Base-by-base conservation (phyloP, 53 echinoderm and acorn worm species). In the Apostichopus leukothele region DNA sequence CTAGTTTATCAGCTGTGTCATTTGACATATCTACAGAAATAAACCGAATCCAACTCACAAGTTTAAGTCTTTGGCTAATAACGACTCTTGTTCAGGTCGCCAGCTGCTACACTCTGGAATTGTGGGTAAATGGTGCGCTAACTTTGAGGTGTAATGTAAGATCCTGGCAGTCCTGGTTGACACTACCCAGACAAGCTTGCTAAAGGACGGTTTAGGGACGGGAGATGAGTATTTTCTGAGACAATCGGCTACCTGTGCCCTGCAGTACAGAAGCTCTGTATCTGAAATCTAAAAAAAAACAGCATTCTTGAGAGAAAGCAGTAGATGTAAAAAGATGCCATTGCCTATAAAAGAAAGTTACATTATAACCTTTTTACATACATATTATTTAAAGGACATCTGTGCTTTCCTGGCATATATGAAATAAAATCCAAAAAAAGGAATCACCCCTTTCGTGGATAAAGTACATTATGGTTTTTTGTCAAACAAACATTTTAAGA, bases 121-220 rank as follows among this genome's bases (percentile, higher is more conserved):
- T 0, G 98, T 89, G 7, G 94, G 88, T 66, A 98, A 89, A 63
- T 89, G 90, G 10, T 91, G 90, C 52, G 95, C 79, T 8, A 93
- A 75, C 76, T 96, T 94, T 22, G 94, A 93, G 51, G 93, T 96
- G 90, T 95, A 95, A 71, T 89, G 88, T 21, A 96, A 84, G 79
- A 93, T 92, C 78, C 92, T 89, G 67, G 96, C 96, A 6, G 96
- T 96, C 67, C 95, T 78, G 52, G 93, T 91, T 1, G 94, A 94
- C 20, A 96, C 90, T 54, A 93, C 87, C 96, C 96, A 96, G 9
- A 91, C 92, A 51, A 96, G 88, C 20, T 92, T 93, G 84, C 95
- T 96, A 57, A 83, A 86, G 6, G 96, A 94, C 78, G 75, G 90
- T 86, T 93, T 95, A 51, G 93, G 91, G 68, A 90, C 91, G 0